Base-by-base conservation (phyloP, 2,113 vertebrate genomes). In the Ammospiza caudacuta region DNA sequence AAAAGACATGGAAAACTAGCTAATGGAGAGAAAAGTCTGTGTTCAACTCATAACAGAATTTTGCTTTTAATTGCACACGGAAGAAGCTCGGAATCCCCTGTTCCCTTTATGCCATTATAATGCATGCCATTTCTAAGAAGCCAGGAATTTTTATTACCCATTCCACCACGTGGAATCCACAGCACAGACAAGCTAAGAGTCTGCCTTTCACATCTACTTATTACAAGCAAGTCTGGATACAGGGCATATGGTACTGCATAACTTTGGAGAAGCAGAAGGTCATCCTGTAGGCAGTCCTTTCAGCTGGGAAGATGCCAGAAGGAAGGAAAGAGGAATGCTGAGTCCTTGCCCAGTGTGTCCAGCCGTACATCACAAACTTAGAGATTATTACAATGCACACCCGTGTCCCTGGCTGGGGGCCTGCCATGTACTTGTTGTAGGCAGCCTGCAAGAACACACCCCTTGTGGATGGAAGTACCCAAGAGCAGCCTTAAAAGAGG, bases 91-190 rank as follows among this genome's bases (percentile, higher is more conserved):
- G 59, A 73, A 76, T 79, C 58, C 70, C 47, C 55, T 66, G 6
- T 83, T 93, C 63, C 75, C 67, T 82, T 94, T 76, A 61, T 85
- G 49, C 72, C 37, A 8, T 81, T 49, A 13, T 63, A 87, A 80
- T 25, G 12, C 28, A 12, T 15, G n/a, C 31, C 29, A 66, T 80
- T 89, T 92, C 70, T 64, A 81, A 74, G 51, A 41, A 70, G 27
- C 8, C 37, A 74, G 76, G 46, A 59, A 55, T 67, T 91, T 78
- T 72, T 84, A 51, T 78, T 70, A 51, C 46, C 68, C 37, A n/a
- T 70, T 63, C 39, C 77, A 84, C 77, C 33, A 9, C 0, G 0
- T 29, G 51, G 83, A 91, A 94, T 83, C 58, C 63, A 41, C 74
- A 76, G 70, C 58, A 85, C 46, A 88, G 37, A 67, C 39, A 63